These are phyloP conservation scores for Sinocyclocheilus grahami DNA, from an alignment of 2,113 vertebrate genomes.

Conservation along the genomic window DNA sequence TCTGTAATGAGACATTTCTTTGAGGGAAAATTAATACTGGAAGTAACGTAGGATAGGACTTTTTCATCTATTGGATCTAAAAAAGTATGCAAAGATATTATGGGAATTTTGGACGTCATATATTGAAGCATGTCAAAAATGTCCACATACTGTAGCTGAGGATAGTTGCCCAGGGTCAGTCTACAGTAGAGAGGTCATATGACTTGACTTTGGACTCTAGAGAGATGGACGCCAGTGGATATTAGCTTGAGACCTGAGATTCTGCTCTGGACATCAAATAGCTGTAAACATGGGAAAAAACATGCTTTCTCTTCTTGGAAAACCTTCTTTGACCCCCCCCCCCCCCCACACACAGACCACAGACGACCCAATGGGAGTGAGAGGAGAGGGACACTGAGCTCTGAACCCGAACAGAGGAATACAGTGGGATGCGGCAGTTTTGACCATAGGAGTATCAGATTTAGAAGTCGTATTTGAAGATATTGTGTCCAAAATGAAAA, in stretches of 20 bases:
- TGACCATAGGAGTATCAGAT: neutral
- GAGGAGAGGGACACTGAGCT: neutral
- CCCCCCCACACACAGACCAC: too few relatives aligned
- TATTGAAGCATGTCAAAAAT: slow-evolving; percentile 25
- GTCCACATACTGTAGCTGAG: neutral
- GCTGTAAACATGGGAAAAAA: slow-evolving; percentile 47
- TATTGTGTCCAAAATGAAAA: neutral
- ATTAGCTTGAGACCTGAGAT: slow-evolving; percentile 28
- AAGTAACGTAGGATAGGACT: too few relatives aligned
- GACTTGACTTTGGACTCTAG: neutral
- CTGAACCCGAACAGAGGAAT: neutral
- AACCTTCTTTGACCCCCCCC: neutral
- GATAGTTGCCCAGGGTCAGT: neutral
- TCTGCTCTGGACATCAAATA: slow-evolving; percentile 9
- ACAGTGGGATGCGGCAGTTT: neutral
- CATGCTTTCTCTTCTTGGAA: neutral
- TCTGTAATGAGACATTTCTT: neutral
- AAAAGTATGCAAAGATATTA: neutral
- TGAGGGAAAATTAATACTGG: neutral
- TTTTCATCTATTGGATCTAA: too few relatives aligned
- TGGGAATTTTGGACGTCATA: neutral
- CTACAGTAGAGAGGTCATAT: slow-evolving; percentile 11
- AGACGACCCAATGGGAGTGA: neutral
- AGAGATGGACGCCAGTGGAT: slow-evolving; percentile 31
- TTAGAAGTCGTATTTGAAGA: neutral